These are phyloP conservation scores for Cybosia mesomella DNA, from an alignment of 2,888 invertebrate species.

Conservation along the genomic window DNA sequence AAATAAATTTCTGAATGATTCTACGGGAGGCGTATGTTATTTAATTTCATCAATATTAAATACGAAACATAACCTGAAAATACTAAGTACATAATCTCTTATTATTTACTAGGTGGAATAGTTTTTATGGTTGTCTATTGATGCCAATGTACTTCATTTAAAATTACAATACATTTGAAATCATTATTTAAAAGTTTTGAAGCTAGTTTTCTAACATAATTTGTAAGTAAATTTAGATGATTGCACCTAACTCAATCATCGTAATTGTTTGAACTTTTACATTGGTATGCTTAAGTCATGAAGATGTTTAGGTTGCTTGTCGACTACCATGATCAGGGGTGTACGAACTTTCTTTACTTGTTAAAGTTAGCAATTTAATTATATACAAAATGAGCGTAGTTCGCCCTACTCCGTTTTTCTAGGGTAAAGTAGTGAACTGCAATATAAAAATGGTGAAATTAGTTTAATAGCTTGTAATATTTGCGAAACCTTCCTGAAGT, in stretches of 20 bases:
- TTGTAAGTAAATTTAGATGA: background rate
- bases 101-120: background rate
- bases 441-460: background rate
- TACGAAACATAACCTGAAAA: constrained; percentile 20
- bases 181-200: background rate
- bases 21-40: background rate
- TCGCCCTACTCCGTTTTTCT: too few species aligned
- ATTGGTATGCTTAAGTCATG: background rate
- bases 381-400: too few species aligned
- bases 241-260: background rate
- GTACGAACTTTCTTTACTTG: background rate
- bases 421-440: too few species aligned
- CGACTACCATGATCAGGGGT: background rate
- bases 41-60: background rate
- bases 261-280: background rate
- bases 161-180: background rate
- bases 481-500: background rate
- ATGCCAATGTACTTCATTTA: background rate
- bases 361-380: too few species aligned
- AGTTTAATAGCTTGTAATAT: background rate
- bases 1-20: background rate
- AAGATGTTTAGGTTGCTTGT: background rate
- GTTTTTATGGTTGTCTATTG: background rate
- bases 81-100: background rate
- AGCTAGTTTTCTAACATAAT: background rate